phyloP scores from a whole-genome alignment of 2,797 vertebrate species.

The Labeo calbasu region DNA sequence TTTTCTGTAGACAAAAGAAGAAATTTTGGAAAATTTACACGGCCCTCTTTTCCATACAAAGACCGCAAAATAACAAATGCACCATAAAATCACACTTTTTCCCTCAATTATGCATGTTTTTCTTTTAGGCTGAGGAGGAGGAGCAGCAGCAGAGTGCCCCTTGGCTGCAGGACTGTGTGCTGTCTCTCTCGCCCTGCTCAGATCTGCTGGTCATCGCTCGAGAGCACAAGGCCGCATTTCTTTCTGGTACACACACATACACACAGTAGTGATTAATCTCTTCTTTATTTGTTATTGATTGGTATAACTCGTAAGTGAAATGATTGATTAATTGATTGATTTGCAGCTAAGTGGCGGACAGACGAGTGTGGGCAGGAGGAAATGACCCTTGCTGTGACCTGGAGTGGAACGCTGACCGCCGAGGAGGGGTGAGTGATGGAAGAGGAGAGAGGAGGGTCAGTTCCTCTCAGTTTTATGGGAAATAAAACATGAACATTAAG shows the following conservation, averaged over 20 bases:
- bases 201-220: slow-evolving; percentile 93
- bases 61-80: not conserved
- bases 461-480: too few species aligned
- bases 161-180: slow-evolving; percentile 93
- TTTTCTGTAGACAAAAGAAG: not conserved
- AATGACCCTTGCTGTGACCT: slow-evolving; percentile 92
- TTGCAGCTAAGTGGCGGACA: slow-evolving; percentile 90
- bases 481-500: not conserved
- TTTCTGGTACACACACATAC: slow-evolving; percentile 83
- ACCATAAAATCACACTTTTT: not conserved
- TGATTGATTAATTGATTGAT: slow-evolving; percentile 5
- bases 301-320: not conserved
- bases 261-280: not conserved
- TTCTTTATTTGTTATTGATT: slow-evolving; percentile 11
- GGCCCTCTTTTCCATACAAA: not conserved
- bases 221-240: slow-evolving; percentile 91
- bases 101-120: not conserved
- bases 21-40: not conserved
- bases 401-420: slow-evolving; percentile 88
- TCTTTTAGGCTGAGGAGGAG: slow-evolving; percentile 79
- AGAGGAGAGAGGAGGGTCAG: not conserved
- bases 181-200: slow-evolving; percentile 93
- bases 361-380: slow-evolving; percentile 89
- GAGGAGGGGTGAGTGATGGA: slow-evolving; percentile 87
- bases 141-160: slow-evolving; percentile 73